Evolutionary conservation across 2,113 vertebrate genomes (phyloP).

Genomic region (Pelodiscus sinensis): DNA sequence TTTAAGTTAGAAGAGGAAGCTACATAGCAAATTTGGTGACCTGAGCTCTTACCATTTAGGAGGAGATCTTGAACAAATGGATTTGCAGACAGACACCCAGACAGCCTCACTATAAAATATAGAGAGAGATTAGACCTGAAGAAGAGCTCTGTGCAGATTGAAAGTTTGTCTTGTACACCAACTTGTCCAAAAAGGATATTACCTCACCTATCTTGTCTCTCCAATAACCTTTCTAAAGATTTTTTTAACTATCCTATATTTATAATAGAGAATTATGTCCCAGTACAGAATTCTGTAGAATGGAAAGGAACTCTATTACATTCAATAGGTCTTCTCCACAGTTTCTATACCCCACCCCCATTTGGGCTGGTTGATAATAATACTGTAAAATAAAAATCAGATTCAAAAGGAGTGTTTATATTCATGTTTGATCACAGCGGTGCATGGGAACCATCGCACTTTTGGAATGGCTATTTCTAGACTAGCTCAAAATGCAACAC

Average conservation of each 20-base stretch:
- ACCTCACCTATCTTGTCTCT: background rate
- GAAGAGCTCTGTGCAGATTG: background rate
- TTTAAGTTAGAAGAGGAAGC: too few relatives aligned
- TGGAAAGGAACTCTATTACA: constrained; percentile 18
- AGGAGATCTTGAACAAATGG: too few relatives aligned
- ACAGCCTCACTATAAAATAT: too few relatives aligned
- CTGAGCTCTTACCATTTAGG: too few relatives aligned
- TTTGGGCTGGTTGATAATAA: background rate
- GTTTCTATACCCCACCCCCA: background rate
- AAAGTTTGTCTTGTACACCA: background rate
- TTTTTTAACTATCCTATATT: constrained; percentile 13
- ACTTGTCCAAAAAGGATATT: background rate
- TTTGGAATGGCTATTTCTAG: constrained; percentile 10
- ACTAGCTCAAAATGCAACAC: background rate
- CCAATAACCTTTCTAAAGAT: background rate
- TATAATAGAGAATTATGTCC: constrained; percentile 14
- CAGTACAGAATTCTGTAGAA: background rate
- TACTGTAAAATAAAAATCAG: background rate
- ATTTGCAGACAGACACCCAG: too few relatives aligned
- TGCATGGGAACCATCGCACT: background rate
- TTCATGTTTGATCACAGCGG: background rate
- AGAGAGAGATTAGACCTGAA: background rate
- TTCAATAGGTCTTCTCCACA: background rate
- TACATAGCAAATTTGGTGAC: too few relatives aligned
- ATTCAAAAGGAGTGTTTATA: background rate